These are phyloP conservation scores for Trichomycterus rosablanca DNA, from an alignment of 2,113 vertebrate species.

Conservation along the genomic window DNA sequence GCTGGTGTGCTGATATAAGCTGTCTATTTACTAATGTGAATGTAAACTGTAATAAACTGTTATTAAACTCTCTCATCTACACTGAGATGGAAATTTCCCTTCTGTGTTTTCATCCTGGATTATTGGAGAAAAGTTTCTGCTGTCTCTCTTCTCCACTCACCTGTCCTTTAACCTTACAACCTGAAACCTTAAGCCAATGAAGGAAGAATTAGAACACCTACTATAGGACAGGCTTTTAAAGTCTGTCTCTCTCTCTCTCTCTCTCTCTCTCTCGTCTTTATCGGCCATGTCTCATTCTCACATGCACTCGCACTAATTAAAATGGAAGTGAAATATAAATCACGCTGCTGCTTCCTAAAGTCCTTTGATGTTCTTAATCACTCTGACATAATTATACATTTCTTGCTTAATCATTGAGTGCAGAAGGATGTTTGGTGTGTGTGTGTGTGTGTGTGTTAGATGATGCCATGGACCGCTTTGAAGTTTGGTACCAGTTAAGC, in stretches of 20 bases:
- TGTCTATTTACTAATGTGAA: too few species aligned
- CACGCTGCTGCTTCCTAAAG: slow-evolving; percentile 58
- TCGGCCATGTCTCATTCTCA: slow-evolving; percentile 55
- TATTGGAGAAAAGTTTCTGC: too few species aligned
- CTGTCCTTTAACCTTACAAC: too few species aligned
- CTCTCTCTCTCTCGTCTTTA: background rate
- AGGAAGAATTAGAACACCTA: too few species aligned
- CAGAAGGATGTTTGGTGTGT: slow-evolving; percentile 21
- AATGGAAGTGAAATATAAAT: slow-evolving; percentile 76
- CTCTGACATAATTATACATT: slow-evolving; percentile 83
- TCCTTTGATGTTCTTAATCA: slow-evolving; percentile 87
- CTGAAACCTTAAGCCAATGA: too few species aligned
- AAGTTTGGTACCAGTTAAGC: slow-evolving; percentile 16
- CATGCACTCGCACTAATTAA: slow-evolving; percentile 80
- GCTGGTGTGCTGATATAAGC: too few species aligned
- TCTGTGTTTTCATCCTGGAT: too few species aligned
- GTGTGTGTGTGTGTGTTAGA: slow-evolving; percentile 17
- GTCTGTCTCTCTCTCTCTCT: background rate
- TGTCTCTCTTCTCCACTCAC: background rate
- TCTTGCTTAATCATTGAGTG: slow-evolving; percentile 70
- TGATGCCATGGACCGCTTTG: slow-evolving; percentile 21
- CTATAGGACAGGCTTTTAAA: too few species aligned
- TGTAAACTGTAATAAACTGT: too few species aligned
- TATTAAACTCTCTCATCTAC: too few species aligned
- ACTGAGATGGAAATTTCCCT: too few species aligned